Evolutionary conservation across 2,888 invertebrate genomes (phyloP).

Genomic region (Clistopyga incitator): DNA sequence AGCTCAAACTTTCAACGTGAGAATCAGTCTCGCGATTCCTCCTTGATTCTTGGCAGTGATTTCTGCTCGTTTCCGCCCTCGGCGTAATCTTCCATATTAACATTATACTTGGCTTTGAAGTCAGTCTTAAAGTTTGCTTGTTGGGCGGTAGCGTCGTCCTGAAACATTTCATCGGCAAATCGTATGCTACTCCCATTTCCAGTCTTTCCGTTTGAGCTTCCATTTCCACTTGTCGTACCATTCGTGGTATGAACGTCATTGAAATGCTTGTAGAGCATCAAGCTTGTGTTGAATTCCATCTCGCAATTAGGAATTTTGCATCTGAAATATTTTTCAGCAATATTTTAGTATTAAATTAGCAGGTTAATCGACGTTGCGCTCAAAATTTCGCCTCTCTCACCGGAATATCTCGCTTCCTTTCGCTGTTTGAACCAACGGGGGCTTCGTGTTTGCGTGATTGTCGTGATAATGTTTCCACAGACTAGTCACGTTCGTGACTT

Average conservation of each 20-base stretch:
- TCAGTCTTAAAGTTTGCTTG: constrained; percentile 83
- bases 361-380: neutral
- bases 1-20: constrained; percentile 51
- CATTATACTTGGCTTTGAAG: constrained; percentile 82
- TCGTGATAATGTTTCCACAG: constrained; percentile 83
- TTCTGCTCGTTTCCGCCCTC: constrained; percentile 75
- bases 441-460: constrained; percentile 82
- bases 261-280: constrained; percentile 80
- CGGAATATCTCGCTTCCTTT: constrained; percentile 79
- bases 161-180: constrained; percentile 78
- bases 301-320: constrained; percentile 81
- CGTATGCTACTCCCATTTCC: constrained; percentile 80
- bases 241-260: constrained; percentile 78
- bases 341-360: constrained; percentile 17
- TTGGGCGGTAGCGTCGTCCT: constrained; percentile 78
- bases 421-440: constrained; percentile 74
- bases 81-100: constrained; percentile 77
- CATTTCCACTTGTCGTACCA: constrained; percentile 72
- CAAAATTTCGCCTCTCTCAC: constrained; percentile 67
- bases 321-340: constrained; percentile 70
- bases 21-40: constrained; percentile 80
- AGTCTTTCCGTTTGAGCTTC: constrained; percentile 81
- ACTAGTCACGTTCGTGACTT: constrained; percentile 80
- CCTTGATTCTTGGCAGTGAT: constrained; percentile 75
- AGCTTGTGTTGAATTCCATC: constrained; percentile 78